These are phyloP conservation scores for Caenorhabditis sp. DNA, from an alignment of 2,888 invertebrate species.

Conservation along the genomic window DNA sequence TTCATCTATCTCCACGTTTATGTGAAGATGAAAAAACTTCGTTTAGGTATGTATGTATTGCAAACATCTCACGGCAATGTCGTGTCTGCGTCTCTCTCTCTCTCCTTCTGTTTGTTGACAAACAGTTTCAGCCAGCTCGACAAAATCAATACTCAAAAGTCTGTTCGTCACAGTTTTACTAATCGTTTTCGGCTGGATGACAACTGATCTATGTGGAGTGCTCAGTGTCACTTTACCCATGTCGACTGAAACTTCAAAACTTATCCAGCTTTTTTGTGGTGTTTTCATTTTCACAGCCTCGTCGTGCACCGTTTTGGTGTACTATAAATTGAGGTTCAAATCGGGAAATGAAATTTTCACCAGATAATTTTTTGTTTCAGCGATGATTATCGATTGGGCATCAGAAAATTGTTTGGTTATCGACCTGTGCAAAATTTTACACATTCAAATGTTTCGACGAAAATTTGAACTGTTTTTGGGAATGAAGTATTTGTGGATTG, in stretches of 20 bases:
- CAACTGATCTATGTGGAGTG: constrained; percentile 30
- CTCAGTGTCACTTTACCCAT: constrained; percentile 22
- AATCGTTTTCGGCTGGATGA: constrained; percentile 26
- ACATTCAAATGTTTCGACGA: too few relatives aligned
- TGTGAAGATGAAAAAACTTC: neutral
- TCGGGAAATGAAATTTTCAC: too few relatives aligned
- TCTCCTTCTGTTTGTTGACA: too few relatives aligned
- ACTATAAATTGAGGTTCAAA: constrained; percentile 17
- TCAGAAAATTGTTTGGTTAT: neutral
- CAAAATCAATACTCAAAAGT: constrained; percentile 9
- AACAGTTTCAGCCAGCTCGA: constrained; percentile 2
- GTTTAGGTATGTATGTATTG: too few relatives aligned
- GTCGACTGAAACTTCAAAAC: constrained; percentile 14
- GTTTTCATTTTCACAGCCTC: constrained; percentile 27
- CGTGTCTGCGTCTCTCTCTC: too few relatives aligned
- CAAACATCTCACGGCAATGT: too few relatives aligned
- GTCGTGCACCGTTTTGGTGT: constrained; percentile 31
- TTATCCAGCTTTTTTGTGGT: constrained; percentile 30
- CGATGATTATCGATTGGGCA: neutral
- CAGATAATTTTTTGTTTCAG: neutral
- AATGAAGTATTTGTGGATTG: too few relatives aligned
- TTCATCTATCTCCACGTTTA: neutral
- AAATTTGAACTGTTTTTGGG: neutral
- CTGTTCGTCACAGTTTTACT: neutral
- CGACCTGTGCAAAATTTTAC: too few relatives aligned